A percentile compares a stretch with the other conserved stretches of the same genome.
Conservation (phyloP, 92 coral and sea anemone species). For the Blastomussa wellsi region DNA sequence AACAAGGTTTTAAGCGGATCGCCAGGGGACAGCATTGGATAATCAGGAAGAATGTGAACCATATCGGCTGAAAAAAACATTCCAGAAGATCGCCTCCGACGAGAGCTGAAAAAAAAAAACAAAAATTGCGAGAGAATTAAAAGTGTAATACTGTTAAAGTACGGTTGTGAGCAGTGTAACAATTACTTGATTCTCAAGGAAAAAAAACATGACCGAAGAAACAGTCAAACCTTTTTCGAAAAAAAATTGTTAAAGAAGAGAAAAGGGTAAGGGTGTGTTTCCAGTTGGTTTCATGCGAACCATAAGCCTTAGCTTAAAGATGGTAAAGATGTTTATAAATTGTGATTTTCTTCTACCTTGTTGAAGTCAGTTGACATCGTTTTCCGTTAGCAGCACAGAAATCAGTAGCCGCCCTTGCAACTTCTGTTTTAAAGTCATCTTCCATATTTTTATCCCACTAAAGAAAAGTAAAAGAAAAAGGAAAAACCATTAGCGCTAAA, state of each 20-base stretch:
- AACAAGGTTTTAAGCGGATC: not conserved
- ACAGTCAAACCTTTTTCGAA: too few species aligned
- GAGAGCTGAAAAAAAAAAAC: not conserved
- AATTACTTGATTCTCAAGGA: too few species aligned
- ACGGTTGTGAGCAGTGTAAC: too few species aligned
- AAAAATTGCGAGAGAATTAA: not conserved
- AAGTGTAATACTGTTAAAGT: too few species aligned
- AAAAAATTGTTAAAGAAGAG: too few species aligned
- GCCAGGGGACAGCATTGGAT: conserved; percentile 7
- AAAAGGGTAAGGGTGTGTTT: too few species aligned
- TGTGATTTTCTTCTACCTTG: not conserved
- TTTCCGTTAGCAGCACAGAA: not conserved
- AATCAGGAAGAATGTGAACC: conserved; percentile 20
- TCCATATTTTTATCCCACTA: conserved; percentile 1
- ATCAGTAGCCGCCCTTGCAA: not conserved
- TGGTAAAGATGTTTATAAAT: too few species aligned
- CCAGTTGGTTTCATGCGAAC: too few species aligned
- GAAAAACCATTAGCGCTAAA: not conserved
- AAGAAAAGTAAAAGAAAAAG: not conserved
- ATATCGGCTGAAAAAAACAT: conserved; percentile 2
- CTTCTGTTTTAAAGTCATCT: not conserved
- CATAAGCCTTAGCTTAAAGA: too few species aligned
- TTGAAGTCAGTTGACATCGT: not conserved
- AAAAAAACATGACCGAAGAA: too few species aligned
- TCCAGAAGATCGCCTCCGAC: conserved; percentile 17